Conservation (phyloP, 2,113 vertebrate genomes). For the Anoura caudifer region DNA sequence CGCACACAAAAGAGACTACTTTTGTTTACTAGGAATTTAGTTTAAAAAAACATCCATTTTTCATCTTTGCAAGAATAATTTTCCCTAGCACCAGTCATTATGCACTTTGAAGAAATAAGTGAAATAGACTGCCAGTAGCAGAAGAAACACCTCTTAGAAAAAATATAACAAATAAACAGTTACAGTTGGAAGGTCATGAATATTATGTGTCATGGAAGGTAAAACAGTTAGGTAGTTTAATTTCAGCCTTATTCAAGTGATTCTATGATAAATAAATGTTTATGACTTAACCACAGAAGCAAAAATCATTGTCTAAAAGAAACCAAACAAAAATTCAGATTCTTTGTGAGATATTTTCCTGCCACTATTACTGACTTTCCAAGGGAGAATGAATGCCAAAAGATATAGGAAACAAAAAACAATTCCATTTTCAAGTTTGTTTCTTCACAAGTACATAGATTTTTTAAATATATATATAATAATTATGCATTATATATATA, state of each 20-base stretch:
- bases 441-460: neutral
- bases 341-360: neutral
- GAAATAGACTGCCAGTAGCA: neutral
- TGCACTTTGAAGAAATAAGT: neutral
- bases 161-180: neutral
- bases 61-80: neutral
- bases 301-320: neutral
- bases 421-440: neutral
- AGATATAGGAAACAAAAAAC: neutral
- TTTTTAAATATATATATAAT: neutral
- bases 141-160: neutral
- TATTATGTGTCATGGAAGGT: neutral
- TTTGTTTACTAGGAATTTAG: neutral
- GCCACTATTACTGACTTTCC: neutral
- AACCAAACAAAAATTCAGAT: neutral
- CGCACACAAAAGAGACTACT: neutral
- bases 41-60: neutral
- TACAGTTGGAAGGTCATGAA: neutral
- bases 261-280: neutral
- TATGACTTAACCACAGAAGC: neutral
- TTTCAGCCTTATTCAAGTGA: neutral
- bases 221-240: neutral
- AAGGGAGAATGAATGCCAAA: neutral
- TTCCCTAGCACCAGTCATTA: neutral
- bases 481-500: neutral